Base-by-base conservation (phyloP, 2,888 invertebrate species). In the Arge pagana region DNA sequence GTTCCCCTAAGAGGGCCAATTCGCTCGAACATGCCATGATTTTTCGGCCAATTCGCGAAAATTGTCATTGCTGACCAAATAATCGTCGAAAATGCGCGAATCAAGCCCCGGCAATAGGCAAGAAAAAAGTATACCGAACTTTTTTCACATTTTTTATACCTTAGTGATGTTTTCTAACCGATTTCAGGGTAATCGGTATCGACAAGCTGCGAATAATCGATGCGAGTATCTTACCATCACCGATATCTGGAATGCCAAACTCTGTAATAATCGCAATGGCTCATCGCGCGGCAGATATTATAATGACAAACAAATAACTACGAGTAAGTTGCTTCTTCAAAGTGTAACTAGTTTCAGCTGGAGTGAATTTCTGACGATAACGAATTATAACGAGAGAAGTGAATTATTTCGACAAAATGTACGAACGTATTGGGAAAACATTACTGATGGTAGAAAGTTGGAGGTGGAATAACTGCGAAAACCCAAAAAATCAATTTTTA, bases 141-240 rank as follows among this genome's bases (percentile, higher is more conserved):
- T 36, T 24, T 31, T 19, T 13, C 31, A 21, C 30, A 11, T 5
- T 31, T 48, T 19, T 26, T 6, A 26, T 36, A 35, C 11, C 18
- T 26, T 4, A 7, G 13, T 26, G 19, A n/a, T n/a, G n/a, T 35
- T n/a, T n/a, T 33, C n/a, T 19, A 51, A 43, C 52, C 19, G 48
- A 31, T 79, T 80, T 43, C 76, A 88, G 88, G 60, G 84, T 89
- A 0, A 81, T 80, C 61, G 85, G 85, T 0, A 73, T 89, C 0
- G 77, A 81, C 1, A 82, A 85, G 16, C 69, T 93, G 3, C 80
- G 92, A 33, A 80, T 93, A 48, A 85, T 90, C 58, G 93, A 94
- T 73, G 89, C 90, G 3, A 91, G 92, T 64, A 82, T 92, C 1
- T 78, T 93, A 60, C 93, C 93, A 0, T 81, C 85, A 0, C 87